Evolutionary conservation across 2,888 invertebrate genomes (phyloP).

Genomic region (Lordiphosa andalusiaca): DNA sequence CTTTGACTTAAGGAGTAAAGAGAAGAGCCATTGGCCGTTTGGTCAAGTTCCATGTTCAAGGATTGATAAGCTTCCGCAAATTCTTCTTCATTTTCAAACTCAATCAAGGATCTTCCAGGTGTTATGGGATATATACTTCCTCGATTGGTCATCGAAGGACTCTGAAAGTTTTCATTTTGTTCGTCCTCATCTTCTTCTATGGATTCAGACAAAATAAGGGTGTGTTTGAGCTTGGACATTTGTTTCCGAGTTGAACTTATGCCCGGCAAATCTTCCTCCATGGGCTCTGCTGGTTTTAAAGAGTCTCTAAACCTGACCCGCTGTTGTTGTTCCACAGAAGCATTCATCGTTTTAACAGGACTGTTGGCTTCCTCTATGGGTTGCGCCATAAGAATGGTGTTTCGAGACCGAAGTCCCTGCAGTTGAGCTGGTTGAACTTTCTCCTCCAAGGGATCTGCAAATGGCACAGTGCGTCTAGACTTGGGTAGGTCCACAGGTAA

Average conservation of each 20-base stretch:
- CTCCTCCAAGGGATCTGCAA: conserved; percentile 14
- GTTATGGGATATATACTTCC: conserved; percentile 35
- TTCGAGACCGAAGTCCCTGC: too few relatives aligned
- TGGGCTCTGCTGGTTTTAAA: too few relatives aligned
- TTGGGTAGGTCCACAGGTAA: not conserved
- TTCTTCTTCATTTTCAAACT: conserved; percentile 41
- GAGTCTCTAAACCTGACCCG: too few relatives aligned
- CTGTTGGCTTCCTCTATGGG: too few relatives aligned
- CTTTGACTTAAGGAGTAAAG: not conserved
- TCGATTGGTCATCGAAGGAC: conserved; percentile 8
- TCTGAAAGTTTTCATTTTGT: conserved; percentile 7
- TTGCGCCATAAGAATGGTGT: too few relatives aligned
- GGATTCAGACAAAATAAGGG: conserved; percentile 2
- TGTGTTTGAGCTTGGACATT: not conserved
- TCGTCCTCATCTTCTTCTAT: conserved; percentile 2
- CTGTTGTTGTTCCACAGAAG: too few relatives aligned
- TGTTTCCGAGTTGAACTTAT: too few relatives aligned
- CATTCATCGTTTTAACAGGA: too few relatives aligned
- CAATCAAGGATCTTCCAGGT: conserved; percentile 54
- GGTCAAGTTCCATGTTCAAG: conserved; percentile 26
- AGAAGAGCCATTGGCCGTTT: conserved; percentile 29
- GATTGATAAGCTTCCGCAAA: conserved; percentile 6
- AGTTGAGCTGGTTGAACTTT: not conserved
- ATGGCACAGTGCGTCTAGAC: conserved; percentile 9
- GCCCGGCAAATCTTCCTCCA: too few relatives aligned